Base-by-base conservation (phyloP, 2,797 vertebrate species). In the Graptemys geographica region DNA sequence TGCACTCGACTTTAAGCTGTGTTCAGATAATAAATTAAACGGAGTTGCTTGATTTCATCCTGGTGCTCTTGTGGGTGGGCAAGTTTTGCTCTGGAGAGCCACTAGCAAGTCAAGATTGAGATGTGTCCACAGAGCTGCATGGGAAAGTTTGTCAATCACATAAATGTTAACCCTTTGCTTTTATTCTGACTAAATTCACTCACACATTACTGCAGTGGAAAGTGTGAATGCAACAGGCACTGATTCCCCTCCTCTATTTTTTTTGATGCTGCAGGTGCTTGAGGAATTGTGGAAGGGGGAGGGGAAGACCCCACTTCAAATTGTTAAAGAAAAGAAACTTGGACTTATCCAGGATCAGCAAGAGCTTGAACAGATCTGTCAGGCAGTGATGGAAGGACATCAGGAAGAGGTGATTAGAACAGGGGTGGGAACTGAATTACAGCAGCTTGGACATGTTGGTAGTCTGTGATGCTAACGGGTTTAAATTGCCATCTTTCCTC, bases 341-440 rank as follows among this genome's bases (percentile, higher is more conserved):
- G 98, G 98, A 41, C 97, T 99, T 23, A 97, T 99, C 90, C 98
- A 97, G 56, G 98, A 99, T 92, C 86, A 47, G 3, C 94, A 96
- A 53, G 97, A 99, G 87, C 98, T 99, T 86, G 98, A 98, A 84
- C 95, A 91, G 89, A 99, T 99, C 97, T 99, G 99, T 97, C 98
- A 98, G 93, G 95, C 96, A 56, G 98, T 99, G 84, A 98, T 99
- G 96, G 98, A 99, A 93, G 97, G 94, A 2, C 98, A 99, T 76
- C 98, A 98, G 9, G 95, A 98, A 76, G 98, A 99, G 99, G 99
- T 99, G 95, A 98, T 95, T 86, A n/a, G 82, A 91, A 55, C 94
- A 90, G 87, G 89, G 81, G 79, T 49, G 78, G 86, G 87, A 96
- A 89, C 74, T 87, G 78, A 92, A 86, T 80, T 80, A 47, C 79